These are phyloP conservation scores for Daktulosphaira vitifoliae DNA, from an alignment of 1,140 invertebrate species.

Conservation along the genomic window DNA sequence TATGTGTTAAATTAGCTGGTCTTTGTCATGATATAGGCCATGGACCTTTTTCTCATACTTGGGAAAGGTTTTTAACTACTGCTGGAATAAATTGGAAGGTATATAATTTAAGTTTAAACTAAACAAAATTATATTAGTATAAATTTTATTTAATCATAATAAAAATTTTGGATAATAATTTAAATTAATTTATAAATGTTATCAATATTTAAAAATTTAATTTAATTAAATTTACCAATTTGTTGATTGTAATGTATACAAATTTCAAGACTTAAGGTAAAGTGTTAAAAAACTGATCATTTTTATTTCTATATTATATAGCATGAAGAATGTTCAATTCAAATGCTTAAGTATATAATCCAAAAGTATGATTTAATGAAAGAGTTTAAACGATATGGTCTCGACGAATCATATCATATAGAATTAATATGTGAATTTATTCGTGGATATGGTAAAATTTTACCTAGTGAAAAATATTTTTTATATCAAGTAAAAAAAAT, in stretches of 20 bases:
- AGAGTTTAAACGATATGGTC: conserved; percentile 39
- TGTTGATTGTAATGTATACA: too few relatives aligned
- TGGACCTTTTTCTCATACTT: conserved; percentile 57
- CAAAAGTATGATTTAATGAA: conserved; percentile 43
- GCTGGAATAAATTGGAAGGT: conserved; percentile 43
- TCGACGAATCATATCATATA: conserved; percentile 33
- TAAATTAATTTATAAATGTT: too few relatives aligned
- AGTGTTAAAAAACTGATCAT: neutral
- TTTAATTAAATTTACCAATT: too few relatives aligned
- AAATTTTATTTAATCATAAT: neutral
- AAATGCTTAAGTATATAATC: conserved; percentile 46
- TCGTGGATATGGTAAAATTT: conserved; percentile 37
- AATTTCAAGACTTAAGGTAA: too few relatives aligned
- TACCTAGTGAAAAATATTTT: conserved; percentile 41
- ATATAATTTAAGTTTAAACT: conserved; percentile 2
- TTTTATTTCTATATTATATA: conserved; percentile 36
- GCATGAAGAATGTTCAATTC: conserved; percentile 47
- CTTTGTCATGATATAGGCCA: conserved; percentile 62
- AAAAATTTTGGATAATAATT: too few relatives aligned
- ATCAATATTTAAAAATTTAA: too few relatives aligned
- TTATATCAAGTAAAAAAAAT: conserved; percentile 44
- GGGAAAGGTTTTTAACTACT: conserved; percentile 47
- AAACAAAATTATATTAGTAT: neutral
- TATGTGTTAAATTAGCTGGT: conserved; percentile 51
- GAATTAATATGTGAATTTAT: conserved; percentile 48